A percentile compares a stretch with the other conserved stretches of the same genome.
phyloP scores from a whole-genome alignment of 2,797 vertebrate species.

The Epinephelus coioides region DNA sequence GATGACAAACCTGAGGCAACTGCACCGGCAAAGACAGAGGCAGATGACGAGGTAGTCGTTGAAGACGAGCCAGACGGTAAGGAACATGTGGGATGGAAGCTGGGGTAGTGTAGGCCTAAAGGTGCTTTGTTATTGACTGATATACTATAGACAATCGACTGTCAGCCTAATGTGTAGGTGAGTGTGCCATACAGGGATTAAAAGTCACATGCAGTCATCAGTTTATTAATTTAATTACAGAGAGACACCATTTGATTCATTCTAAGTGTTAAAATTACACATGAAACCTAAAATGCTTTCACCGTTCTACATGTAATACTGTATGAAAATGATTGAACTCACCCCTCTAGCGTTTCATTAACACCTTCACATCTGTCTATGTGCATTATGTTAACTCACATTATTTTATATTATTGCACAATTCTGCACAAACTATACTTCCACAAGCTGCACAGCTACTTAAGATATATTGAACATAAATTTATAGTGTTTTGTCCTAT shows the following conservation, averaged over 20 bases:
- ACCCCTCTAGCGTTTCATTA: too few relatives aligned
- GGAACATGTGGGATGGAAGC: conserved; percentile 5
- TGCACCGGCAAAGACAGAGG: accelerated
- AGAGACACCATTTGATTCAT: background rate
- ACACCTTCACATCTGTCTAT: too few relatives aligned
- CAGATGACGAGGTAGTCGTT: background rate
- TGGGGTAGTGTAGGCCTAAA: background rate
- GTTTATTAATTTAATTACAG: too few relatives aligned
- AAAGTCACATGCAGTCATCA: background rate
- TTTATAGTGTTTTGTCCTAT: too few relatives aligned
- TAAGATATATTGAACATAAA: too few relatives aligned
- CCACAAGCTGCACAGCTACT: too few relatives aligned
- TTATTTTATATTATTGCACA: too few relatives aligned
- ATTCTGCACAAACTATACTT: too few relatives aligned
- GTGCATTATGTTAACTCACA: too few relatives aligned
- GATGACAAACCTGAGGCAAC: background rate
- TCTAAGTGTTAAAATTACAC: background rate
- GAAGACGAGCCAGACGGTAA: conserved; percentile 59
- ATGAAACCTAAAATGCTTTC: too few relatives aligned
- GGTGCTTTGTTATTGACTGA: conserved; percentile 1
- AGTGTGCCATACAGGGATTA: background rate
- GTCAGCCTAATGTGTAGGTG: background rate
- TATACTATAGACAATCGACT: background rate
- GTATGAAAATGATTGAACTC: too few relatives aligned
- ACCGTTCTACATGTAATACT: too few relatives aligned